Evolutionary conservation across 2,888 invertebrate genomes (phyloP), one percentile per base, ranked within the genome.

Genomic region (Drosophila parthenogenetica): DNA sequence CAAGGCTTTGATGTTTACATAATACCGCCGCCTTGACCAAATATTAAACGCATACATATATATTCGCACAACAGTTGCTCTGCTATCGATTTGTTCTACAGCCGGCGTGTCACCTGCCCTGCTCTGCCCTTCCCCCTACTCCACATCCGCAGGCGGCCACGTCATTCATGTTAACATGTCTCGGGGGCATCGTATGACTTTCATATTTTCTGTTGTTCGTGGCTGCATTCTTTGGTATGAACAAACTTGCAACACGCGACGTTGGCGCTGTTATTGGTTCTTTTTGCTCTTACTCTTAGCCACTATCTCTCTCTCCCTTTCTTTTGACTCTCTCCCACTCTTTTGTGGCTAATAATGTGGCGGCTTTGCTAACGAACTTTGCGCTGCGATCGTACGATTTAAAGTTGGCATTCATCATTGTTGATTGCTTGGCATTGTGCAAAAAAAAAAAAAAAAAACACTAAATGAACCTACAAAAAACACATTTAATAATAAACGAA

Each of bases 331-430:
- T 22, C 16, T 49, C 35, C 32, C 32, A 35, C 25, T 55, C 5
- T 65, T 39, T 29, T 40, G 3, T 64, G 62, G 37, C 60, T 54
- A 46, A 19, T 50, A 40, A 35, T 61, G 51, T 49, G 54, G 61
- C 55, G 55, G 42, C 40, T 64, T 22, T 5, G 43, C 50, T 46
- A 51, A 48, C 61, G 81, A 74, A 81, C 79, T 81, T 79, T 79
- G 81, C 8, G 63, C 69, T 51, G 16, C 43, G 74, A 79, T 79
- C 79, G 78, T 77, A 79, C 43, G 79, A 79, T 81, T 74, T 75
- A 54, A 76, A 66, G 76, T 79, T 77, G 72, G 66, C 81, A 68
- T 64, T 70, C 61, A 71, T 65, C 62, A 64, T 48, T 69, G 64
- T 35, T 42, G 29, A 22, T 29, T 43, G 46, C 17, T 54, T 76